A percentile compares a stretch with the other conserved stretches of the same genome.
Conservation (phyloP, 2,797 vertebrate species). For the Lepus townsendii region DNA sequence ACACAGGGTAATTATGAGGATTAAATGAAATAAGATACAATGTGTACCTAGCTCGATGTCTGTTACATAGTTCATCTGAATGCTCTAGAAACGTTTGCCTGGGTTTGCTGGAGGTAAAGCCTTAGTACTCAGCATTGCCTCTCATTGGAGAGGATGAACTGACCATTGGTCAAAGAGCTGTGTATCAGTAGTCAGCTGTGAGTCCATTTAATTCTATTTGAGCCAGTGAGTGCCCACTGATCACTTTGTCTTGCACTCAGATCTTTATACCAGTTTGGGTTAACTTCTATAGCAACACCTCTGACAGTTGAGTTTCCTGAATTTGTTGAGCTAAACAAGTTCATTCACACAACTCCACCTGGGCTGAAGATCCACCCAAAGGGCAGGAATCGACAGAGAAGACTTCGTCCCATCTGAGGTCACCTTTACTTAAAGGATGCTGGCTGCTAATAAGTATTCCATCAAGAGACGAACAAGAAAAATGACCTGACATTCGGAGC, state of each 20-base stretch:
- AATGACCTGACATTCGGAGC: not conserved
- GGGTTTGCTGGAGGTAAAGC: conserved; percentile 33
- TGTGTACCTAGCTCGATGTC: not conserved
- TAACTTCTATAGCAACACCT: not conserved
- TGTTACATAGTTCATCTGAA: not conserved
- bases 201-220: conserved; percentile 39
- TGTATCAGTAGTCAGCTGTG: not conserved
- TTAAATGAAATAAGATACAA: not conserved
- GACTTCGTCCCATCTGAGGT: not conserved
- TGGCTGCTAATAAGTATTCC: not conserved
- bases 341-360: not conserved
- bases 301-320: not conserved
- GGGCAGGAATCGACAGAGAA: not conserved
- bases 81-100: not conserved
- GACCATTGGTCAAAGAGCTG: not conserved
- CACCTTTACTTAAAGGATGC: not conserved
- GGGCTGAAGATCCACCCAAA: not conserved
- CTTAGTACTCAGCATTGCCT: not conserved
- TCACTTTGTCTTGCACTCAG: not conserved
- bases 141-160: conserved; percentile 18
- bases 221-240: not conserved
- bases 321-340: not conserved
- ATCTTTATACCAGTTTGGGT: not conserved
- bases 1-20: not conserved
- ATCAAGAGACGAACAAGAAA: not conserved